phyloP scores from a whole-genome alignment of 2,888 invertebrate species.

The Luperina testacea region DNA sequence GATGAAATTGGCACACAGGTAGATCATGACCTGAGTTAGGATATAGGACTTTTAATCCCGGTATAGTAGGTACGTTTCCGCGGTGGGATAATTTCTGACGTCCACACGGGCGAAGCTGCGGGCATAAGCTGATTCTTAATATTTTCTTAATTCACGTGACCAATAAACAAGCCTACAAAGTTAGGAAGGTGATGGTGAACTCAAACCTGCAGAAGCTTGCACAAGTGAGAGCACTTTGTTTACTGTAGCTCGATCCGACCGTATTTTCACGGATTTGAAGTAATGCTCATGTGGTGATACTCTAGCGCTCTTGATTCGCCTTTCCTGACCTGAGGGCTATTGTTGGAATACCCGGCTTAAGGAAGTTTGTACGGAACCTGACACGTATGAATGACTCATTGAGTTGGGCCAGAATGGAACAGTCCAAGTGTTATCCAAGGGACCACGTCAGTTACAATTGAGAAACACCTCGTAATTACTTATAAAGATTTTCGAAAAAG shows the following conservation, averaged over 20 bases:
- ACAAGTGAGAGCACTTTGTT: neutral
- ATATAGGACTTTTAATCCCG: neutral
- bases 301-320: neutral
- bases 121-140: neutral
- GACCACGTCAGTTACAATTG: neutral
- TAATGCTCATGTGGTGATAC: neutral
- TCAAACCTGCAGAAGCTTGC: neutral
- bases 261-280: constrained; percentile 1
- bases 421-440: neutral
- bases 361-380: neutral
- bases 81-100: neutral
- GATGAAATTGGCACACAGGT: neutral
- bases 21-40: neutral
- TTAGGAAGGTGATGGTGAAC: neutral
- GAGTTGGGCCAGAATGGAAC: neutral
- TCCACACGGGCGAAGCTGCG: neutral
- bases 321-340: neutral
- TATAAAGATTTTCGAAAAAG: neutral
- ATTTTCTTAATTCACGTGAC: neutral
- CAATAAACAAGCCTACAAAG: neutral
- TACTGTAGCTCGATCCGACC: neutral
- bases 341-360: neutral
- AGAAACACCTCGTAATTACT: neutral
- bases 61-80: neutral
- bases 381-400: neutral